Conservation (phyloP, 1,140 invertebrate genomes). For the Halyomorpha halys region DNA sequence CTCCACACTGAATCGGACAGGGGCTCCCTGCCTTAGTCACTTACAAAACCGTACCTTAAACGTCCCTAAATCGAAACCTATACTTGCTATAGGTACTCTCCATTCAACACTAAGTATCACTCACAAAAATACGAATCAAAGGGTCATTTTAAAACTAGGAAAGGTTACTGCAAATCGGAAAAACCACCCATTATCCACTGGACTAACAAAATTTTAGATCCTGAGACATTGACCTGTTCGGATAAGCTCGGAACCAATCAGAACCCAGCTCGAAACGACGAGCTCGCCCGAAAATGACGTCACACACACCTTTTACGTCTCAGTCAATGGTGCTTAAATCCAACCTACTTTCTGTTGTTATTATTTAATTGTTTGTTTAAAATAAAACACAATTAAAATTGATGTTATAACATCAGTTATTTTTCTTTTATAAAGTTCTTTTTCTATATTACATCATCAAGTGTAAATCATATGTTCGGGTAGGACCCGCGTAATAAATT, state of each 20-base stretch:
- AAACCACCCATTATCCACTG: constrained; percentile 31
- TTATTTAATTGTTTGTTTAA: too few relatives aligned
- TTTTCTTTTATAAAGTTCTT: too few relatives aligned
- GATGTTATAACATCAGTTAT: too few relatives aligned
- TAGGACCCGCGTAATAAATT: too few relatives aligned
- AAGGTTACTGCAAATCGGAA: constrained; percentile 21
- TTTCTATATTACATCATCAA: too few relatives aligned
- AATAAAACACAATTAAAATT: too few relatives aligned
- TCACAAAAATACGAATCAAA: constrained; percentile 20
- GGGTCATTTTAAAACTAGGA: constrained; percentile 21
- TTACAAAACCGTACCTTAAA: constrained; percentile 9
- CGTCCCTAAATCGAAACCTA: constrained; percentile 23
- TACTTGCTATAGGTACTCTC: constrained; percentile 20
- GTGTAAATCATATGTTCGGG: too few relatives aligned
- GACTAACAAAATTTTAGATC: constrained; percentile 33
- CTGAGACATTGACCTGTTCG: constrained; percentile 35
- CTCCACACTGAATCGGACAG: constrained; percentile 28
- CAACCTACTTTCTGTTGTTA: too few relatives aligned
- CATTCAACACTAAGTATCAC: constrained; percentile 21
- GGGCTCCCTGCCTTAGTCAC: constrained; percentile 28
- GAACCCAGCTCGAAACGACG: constrained; percentile 24
- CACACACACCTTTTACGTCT: constrained; percentile 21
- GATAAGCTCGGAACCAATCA: constrained; percentile 32
- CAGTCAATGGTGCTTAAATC: too few relatives aligned
- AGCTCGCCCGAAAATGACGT: constrained; percentile 32